A percentile compares a stretch with the other conserved stretches of the same genome.
Conservation (phyloP, 2,113 vertebrate genomes). For the Gasterosteus aculeatus region DNA sequence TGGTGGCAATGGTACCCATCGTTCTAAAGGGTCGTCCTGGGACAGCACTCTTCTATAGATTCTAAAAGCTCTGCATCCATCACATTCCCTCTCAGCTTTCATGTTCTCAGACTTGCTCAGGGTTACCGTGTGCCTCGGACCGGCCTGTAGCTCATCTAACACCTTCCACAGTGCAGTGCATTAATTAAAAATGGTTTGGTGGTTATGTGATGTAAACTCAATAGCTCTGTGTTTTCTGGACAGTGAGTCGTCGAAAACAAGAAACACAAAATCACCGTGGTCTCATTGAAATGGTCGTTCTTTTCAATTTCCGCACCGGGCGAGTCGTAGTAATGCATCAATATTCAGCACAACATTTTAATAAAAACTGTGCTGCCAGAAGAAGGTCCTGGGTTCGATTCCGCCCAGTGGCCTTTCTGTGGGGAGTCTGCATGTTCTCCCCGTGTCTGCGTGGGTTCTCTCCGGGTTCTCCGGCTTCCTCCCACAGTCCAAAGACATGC, state of each 20-base stretch:
- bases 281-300: neutral
- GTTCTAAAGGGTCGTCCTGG: neutral
- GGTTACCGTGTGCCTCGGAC: neutral
- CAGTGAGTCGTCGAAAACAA: neutral
- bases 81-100: neutral
- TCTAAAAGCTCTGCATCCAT: neutral
- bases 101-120: too few species aligned
- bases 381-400: too few species aligned
- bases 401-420: too few species aligned
- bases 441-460: too few species aligned
- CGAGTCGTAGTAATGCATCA: neutral
- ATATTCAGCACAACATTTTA: neutral
- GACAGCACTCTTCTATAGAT: neutral
- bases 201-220: neutral
- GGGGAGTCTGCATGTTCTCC: too few species aligned
- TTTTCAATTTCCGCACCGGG: neutral
- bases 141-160: neutral
- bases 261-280: neutral
- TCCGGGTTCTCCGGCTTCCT: too few species aligned
- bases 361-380: neutral
- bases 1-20: neutral
- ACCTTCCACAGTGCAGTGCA: neutral
- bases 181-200: neutral
- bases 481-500: too few species aligned
- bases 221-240: neutral